Percentiles rank a stretch among this genome's conserved stretches.
phyloP scores from a whole-genome alignment of 2,888 invertebrate species.

The Rhamphomyia laevipes region DNA sequence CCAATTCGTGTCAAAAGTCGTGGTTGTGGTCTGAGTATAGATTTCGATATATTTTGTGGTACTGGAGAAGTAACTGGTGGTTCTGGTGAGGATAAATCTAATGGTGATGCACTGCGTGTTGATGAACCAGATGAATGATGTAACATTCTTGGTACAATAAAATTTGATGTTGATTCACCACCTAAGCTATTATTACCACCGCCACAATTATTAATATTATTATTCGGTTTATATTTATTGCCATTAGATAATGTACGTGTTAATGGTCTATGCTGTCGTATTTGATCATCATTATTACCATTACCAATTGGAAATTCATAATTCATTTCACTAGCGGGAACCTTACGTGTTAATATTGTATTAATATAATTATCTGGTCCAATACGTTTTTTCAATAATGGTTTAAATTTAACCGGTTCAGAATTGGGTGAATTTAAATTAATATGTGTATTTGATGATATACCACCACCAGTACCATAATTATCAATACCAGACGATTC shows the following conservation, averaged over 20 bases:
- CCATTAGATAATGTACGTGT: slow-evolving; percentile 53
- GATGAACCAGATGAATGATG: slow-evolving; percentile 36
- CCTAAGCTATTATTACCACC: neutral
- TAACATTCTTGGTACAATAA: slow-evolving; percentile 22
- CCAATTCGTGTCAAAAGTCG: slow-evolving; percentile 47
- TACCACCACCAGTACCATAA: slow-evolving; percentile 9
- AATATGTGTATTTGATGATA: slow-evolving; percentile 9
- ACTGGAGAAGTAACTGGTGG: slow-evolving; percentile 14
- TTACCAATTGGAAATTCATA: slow-evolving; percentile 32
- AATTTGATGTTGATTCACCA: neutral
- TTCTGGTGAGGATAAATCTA: slow-evolving; percentile 25
- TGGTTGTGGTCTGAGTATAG: slow-evolving; percentile 46
- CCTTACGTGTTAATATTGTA: slow-evolving; percentile 39
- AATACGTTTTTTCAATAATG: slow-evolving; percentile 51
- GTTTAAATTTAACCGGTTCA: slow-evolving; percentile 42
- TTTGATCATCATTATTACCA: slow-evolving; percentile 15
- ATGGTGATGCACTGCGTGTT: slow-evolving; percentile 35
- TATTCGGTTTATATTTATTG: slow-evolving; percentile 29
- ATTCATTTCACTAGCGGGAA: slow-evolving; percentile 31
- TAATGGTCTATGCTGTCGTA: slow-evolving; percentile 52
- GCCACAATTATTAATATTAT: neutral
- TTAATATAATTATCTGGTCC: slow-evolving; percentile 64
- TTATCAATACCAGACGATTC: neutral
- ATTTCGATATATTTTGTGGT: slow-evolving; percentile 14
- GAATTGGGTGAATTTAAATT: slow-evolving; percentile 15